These are phyloP conservation scores for Drosophila niveifrons DNA, from an alignment of 2,888 invertebrate genomes.

Conservation along the genomic window DNA sequence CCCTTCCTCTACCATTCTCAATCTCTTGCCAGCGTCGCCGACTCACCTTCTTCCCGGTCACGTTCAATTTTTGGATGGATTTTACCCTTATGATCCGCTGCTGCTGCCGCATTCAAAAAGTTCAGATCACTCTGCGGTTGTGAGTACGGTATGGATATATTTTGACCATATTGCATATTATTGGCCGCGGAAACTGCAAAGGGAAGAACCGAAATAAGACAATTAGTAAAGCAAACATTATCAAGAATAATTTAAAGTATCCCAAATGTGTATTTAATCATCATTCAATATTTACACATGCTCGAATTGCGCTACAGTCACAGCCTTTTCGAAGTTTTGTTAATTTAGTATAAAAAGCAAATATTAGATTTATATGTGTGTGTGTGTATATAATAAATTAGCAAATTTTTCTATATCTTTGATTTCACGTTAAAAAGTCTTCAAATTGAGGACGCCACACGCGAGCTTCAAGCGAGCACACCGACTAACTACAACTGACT, in stretches of 20 bases:
- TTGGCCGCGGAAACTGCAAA: slow-evolving; percentile 84
- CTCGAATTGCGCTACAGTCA: slow-evolving; percentile 65
- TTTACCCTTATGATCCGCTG: slow-evolving; percentile 85
- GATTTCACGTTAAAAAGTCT: slow-evolving; percentile 24
- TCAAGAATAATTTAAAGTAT: slow-evolving; percentile 9
- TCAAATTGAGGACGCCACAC: slow-evolving; percentile 44
- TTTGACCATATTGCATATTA: slow-evolving; percentile 86
- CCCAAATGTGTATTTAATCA: not conserved
- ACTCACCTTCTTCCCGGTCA: slow-evolving; percentile 86
- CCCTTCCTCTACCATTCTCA: not conserved
- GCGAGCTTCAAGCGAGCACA: slow-evolving; percentile 63
- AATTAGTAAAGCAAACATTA: slow-evolving; percentile 26
- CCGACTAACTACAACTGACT: slow-evolving; percentile 78
- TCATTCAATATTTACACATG: slow-evolving; percentile 54
- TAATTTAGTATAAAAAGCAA: slow-evolving; percentile 1
- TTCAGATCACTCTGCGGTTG: slow-evolving; percentile 85
- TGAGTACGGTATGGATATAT: slow-evolving; percentile 85
- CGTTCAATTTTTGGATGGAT: slow-evolving; percentile 86
- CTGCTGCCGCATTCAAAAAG: slow-evolving; percentile 85
- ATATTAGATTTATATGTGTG: slow-evolving; percentile 23
- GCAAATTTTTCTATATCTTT: not conserved
- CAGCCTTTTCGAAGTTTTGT: slow-evolving; percentile 44
- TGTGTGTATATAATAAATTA: slow-evolving; percentile 12
- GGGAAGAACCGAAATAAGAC: slow-evolving; percentile 1
- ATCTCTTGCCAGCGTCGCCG: slow-evolving; percentile 41